Percentiles rank a stretch among this genome's conserved stretches.
Conservation (phyloP, 2,113 vertebrate genomes). For the Epinephelus cyanopodus region DNA sequence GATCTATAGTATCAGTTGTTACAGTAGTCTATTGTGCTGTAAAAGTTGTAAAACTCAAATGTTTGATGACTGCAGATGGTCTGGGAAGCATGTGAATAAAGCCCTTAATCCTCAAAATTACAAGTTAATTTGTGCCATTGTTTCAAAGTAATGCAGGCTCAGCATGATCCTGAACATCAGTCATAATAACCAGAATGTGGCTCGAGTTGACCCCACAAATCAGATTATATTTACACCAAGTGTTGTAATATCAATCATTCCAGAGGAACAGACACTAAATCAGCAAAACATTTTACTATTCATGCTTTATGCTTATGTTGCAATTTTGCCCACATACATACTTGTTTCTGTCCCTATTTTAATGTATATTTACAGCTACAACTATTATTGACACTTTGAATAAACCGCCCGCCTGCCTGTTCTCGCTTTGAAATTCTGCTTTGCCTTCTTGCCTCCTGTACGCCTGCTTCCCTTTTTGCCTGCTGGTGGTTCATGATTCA, state of each 20-base stretch:
- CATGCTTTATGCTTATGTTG: not conserved
- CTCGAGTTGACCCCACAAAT: slow-evolving; percentile 1
- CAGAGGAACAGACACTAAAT: not conserved
- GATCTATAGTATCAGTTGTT: not conserved
- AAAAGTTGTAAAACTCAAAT: not conserved
- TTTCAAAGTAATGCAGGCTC: slow-evolving; percentile 6
- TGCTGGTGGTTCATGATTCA: slow-evolving; percentile 39
- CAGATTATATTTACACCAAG: slow-evolving; percentile 1
- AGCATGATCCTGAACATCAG: slow-evolving; percentile 21
- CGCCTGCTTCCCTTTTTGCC: slow-evolving; percentile 30
- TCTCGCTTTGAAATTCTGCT: slow-evolving; percentile 29
- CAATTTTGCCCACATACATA: not conserved
- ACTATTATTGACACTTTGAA: not conserved
- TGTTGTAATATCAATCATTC: slow-evolving; percentile 1
- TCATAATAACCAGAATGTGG: not conserved
- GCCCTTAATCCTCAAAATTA: slow-evolving; percentile 10
- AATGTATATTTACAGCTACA: not conserved
- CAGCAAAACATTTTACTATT: not conserved
- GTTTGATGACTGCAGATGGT: not conserved
- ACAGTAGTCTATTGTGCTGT: too few relatives aligned
- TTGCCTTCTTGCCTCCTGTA: slow-evolving; percentile 21
- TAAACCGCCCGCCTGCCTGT: not conserved
- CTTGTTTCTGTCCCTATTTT: not conserved
- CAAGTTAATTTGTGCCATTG: not conserved
- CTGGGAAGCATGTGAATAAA: not conserved